Evolutionary conservation across 2,888 invertebrate genomes (phyloP), one percentile per base, ranked within the genome.

Genomic region (Caenorhabditis sulstoni): DNA sequence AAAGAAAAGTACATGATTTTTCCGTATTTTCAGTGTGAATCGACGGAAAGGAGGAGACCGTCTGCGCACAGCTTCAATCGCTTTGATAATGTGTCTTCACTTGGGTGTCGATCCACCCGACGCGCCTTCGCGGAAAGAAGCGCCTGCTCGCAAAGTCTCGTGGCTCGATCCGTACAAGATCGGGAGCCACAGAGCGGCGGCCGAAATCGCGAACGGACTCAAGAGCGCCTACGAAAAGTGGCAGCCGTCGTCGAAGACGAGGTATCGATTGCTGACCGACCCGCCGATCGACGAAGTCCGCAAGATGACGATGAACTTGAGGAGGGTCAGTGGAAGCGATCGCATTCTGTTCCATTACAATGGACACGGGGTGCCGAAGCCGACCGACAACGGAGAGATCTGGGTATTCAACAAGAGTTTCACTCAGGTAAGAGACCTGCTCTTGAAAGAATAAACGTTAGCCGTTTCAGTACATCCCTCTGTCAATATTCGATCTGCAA

Each of bases 101-200:
- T 95, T 99, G 68, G 98, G 98, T n/a, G 97, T 99, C 20, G 99
- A 99, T 91, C 99, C 99, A 1, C 99, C 99, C 0, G 99, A 99
- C 91, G 94, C 98, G 67, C 73, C 75, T 5, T 94, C 97, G 41
- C 98, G 98, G 67, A 88, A 96, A 3, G 95, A 96, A 89, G 97
- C 98, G 0, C 97, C 97, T 91, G 96, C 99, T 9, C 71, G 81
- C 11, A 67, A 86, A 9, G 96, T 98, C 91, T 97, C 97, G 90
- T 99, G 99, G 99, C 95, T 97, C 90, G 92, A 93, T 87, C 97
- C 98, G 0, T 92, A 94, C 66, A 94, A 95, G 0, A 93, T 95
- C 91, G 95, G 95, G 59, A 80, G 86, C 8, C 81, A 81, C 37
- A 83, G 84, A 94, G 96, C 98, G 0, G 92, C 97, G 87, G 97